Evolutionary conservation across 2,797 vertebrate genomes (phyloP), one percentile per base, ranked within the genome.

Genomic region (Alosa sapidissima): DNA sequence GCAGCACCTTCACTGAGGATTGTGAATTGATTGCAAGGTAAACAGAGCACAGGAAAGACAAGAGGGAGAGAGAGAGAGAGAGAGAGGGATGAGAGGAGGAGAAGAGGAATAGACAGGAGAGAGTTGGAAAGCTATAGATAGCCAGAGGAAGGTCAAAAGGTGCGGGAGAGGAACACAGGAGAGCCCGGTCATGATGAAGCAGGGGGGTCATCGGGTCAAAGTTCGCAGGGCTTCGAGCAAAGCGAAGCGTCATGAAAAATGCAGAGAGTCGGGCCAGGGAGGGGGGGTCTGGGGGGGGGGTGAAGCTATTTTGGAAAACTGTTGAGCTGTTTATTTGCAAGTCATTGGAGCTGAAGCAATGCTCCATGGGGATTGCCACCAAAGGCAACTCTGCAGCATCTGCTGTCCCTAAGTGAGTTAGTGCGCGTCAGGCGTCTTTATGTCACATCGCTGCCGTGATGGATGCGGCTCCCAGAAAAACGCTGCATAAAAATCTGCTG

Each of bases 381-480:
- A 95, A 97, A 96, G 96, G 95, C 96, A 90, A 94, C 95, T 95
- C 96, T 82, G 95, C 96, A 99, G 98, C 98, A 99, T 98, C 98
- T 99, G 98, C 97, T 96, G 97, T 96, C 96, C 96, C 97, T 99
- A 99, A 99, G 98, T 99, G 97, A 99, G 98, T 99, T 99, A 99
- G 97, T 96, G 96, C 96, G 96, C 96, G 96, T 99, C 98, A 98
- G 96, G 98, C 98, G 97, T 98, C 97, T 99, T 98, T 98, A 98
- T 99, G 97, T 99, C 98, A 99, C 97, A 96, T 89, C 88, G 88
- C 93, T 91, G 95, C 93, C 86, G 95, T 99, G 98, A 99, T 99
- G 97, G 97, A 99, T 99, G 97, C 96, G 92, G 94, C 94, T 95
- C 95, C 96, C 96, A 96, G 96, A 97, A 98, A 78, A 97, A 97